Evolutionary conservation across 1,140 invertebrate species (phyloP).

Genomic region (Contarinia nasturtii): DNA sequence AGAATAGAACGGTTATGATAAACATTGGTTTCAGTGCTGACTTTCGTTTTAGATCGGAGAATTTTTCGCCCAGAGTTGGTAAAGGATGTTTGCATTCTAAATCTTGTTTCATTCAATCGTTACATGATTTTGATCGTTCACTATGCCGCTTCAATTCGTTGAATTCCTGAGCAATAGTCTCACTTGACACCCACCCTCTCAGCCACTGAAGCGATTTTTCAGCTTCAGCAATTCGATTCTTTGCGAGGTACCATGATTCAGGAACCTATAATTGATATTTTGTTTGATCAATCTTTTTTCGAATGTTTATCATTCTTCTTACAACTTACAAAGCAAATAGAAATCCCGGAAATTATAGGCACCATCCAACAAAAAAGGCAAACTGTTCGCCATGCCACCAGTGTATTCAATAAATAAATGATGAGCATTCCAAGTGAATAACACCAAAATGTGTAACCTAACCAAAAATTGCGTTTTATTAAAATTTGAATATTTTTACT

Average conservation of each 20-base stretch:
- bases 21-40: slow-evolving; percentile 27
- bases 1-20: slow-evolving; percentile 27
- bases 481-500: too few relatives aligned
- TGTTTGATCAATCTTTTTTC: too few relatives aligned
- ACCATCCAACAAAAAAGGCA: slow-evolving; percentile 36
- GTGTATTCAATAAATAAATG: slow-evolving; percentile 39
- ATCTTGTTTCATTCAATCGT: not conserved
- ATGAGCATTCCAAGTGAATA: slow-evolving; percentile 39
- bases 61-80: slow-evolving; percentile 5
- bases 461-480: too few relatives aligned
- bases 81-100: slow-evolving; percentile 2
- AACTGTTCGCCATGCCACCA: slow-evolving; percentile 40
- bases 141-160: slow-evolving; percentile 17
- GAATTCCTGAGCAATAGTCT: slow-evolving; percentile 27
- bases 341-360: slow-evolving; percentile 34
- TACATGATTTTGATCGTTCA: slow-evolving; percentile 6
- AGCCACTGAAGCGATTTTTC: slow-evolving; percentile 28
- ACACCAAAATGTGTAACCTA: slow-evolving; percentile 39
- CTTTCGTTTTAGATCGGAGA: slow-evolving; percentile 26
- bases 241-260: slow-evolving; percentile 40
- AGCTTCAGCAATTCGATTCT: slow-evolving; percentile 27
- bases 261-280: slow-evolving; percentile 32
- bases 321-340: slow-evolving; percentile 37
- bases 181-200: slow-evolving; percentile 27
- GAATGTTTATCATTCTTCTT: too few relatives aligned